phyloP scores from a whole-genome alignment of 1,140 invertebrate genomes.

The Drosophila bipectinata region DNA sequence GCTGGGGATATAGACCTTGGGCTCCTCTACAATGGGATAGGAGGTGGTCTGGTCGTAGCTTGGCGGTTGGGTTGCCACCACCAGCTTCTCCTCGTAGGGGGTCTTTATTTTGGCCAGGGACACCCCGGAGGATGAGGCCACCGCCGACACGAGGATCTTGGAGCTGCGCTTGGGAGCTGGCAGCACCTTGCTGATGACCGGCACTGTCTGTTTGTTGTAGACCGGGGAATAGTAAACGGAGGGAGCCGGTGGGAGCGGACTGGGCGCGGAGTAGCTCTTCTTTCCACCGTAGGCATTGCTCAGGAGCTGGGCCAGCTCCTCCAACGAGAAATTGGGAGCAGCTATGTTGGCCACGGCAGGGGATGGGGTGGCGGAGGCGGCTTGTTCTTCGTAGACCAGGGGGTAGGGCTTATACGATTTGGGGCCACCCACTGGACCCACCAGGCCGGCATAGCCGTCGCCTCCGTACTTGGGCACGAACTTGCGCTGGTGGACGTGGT shows the following conservation, averaged over 20 bases:
- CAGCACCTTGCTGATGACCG: conserved; percentile 32
- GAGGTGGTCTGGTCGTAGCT: conserved; percentile 62
- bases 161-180: conserved; percentile 5
- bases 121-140: conserved; percentile 10
- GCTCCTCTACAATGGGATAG: conserved; percentile 53
- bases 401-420: conserved; percentile 58
- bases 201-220: conserved; percentile 17
- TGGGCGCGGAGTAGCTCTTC: conserved; percentile 45
- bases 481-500: conserved; percentile 64
- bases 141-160: conserved; percentile 43
- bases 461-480: conserved; percentile 55
- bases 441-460: conserved; percentile 19
- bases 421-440: conserved; percentile 14
- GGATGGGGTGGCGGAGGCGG: conserved; percentile 23
- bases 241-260: conserved; percentile 2
- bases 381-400: conserved; percentile 39
- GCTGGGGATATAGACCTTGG: conserved; percentile 35
- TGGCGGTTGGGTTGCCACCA: conserved; percentile 51
- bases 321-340: conserved; percentile 70
- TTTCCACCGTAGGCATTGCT: conserved; percentile 60
- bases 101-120: conserved; percentile 66
- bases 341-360: conserved; percentile 41
- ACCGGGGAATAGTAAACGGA: conserved; percentile 53
- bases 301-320: conserved; percentile 65
- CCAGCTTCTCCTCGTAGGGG: conserved; percentile 59